Evolutionary conservation across 2,888 invertebrate genomes (phyloP).

Genomic region (Nomada lathburiana): DNA sequence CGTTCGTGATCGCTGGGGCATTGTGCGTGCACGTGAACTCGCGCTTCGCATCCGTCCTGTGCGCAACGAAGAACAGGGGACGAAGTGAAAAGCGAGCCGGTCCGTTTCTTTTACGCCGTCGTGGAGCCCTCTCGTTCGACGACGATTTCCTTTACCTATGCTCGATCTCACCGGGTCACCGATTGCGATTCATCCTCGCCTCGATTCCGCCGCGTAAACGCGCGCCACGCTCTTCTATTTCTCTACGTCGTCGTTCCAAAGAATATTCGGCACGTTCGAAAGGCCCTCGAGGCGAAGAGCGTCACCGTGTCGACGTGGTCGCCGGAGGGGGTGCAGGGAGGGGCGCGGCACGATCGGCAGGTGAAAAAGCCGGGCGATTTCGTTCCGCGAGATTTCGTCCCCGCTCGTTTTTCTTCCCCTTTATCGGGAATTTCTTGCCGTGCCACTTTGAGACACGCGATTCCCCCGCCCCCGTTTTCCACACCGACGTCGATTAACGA

Average conservation of each 20-base stretch:
- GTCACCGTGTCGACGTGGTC: neutral
- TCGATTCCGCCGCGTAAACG: neutral
- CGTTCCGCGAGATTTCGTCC: conserved; percentile 56
- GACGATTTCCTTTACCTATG: conserved; percentile 67
- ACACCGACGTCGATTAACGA: conserved; percentile 62
- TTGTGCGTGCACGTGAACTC: conserved; percentile 5
- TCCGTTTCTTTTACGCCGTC: conserved; percentile 78
- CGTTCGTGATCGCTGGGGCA: conserved; percentile 29
- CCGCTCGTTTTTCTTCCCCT: conserved; percentile 57
- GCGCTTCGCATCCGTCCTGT: conserved; percentile 18
- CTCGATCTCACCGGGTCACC: conserved; percentile 4
- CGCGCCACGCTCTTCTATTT: neutral
- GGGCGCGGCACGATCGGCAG: conserved; percentile 44
- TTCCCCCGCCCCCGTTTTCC: conserved; percentile 48
- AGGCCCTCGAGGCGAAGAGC: conserved; percentile 22
- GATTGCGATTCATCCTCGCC: conserved; percentile 7
- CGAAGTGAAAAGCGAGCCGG: conserved; percentile 25
- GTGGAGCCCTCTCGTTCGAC: conserved; percentile 67
- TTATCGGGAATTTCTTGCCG: conserved; percentile 52
- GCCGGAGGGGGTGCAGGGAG: neutral
- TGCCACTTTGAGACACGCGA: conserved; percentile 59
- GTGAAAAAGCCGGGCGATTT: conserved; percentile 47
- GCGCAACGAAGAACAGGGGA: conserved; percentile 41
- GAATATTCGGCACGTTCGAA: conserved; percentile 38
- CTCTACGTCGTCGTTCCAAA: neutral